phyloP scores from a whole-genome alignment of 2,113 vertebrate species.

The Variabilichromis moorii region DNA sequence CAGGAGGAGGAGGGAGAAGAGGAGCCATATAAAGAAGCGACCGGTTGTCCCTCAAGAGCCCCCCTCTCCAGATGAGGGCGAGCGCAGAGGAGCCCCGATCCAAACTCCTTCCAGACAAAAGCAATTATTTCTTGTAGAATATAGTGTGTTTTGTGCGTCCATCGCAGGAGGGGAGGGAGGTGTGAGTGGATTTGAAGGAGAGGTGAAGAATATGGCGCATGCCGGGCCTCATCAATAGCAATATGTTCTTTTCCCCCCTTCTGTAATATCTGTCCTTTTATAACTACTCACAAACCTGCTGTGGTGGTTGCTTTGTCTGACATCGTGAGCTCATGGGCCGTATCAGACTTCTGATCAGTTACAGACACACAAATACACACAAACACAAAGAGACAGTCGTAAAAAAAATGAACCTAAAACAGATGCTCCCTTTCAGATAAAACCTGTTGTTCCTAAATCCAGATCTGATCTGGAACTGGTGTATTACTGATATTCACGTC shows the following conservation, averaged over 20 bases:
- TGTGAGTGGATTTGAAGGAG: slow-evolving; percentile 53
- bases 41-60: slow-evolving; percentile 72
- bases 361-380: neutral
- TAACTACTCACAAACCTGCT: slow-evolving; percentile 40
- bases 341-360: slow-evolving; percentile 28
- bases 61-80: slow-evolving; percentile 58
- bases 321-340: neutral
- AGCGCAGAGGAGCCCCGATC: slow-evolving; percentile 64
- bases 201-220: slow-evolving; percentile 59
- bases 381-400: neutral
- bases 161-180: slow-evolving; percentile 50
- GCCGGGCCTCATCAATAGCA: slow-evolving; percentile 59
- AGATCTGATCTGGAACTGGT: neutral
- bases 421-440: neutral
- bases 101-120: slow-evolving; percentile 79
- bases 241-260: slow-evolving; percentile 45
- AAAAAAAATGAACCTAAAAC: neutral
- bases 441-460: neutral
- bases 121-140: slow-evolving; percentile 79
- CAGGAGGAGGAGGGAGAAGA: neutral
- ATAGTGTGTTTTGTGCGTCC: slow-evolving; percentile 71
- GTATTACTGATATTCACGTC: neutral
- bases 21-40: slow-evolving; percentile 56
- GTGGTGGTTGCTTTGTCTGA: slow-evolving; percentile 40
- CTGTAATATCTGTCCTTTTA: slow-evolving; percentile 42